Evolutionary conservation across 2,113 vertebrate genomes (phyloP), one percentile per base, ranked within the genome.

Genomic region (Poecilia latipinna): DNA sequence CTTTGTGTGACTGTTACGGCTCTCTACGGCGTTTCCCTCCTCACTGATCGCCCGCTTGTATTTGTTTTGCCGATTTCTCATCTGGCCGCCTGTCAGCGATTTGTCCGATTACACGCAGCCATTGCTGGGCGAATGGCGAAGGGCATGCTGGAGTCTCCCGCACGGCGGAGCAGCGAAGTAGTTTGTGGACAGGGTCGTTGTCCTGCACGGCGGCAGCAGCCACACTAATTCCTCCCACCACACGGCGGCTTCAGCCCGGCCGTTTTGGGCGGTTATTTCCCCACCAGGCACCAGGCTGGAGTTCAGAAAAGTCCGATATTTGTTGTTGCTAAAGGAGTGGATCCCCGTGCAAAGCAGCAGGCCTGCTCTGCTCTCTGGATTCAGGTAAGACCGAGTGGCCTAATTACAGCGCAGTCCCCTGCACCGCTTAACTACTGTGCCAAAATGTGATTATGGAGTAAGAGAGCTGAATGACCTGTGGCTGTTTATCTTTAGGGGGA

Each of bases 11-110:
- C 83, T 77, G 75, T 80, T 61, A 65, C 72, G 71, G 66, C 63
- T 12, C 63, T 60, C 67, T 12, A 33, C 75, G 22, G 33, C 61
- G 67, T 37, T 0, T 3, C 35, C 19, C 39, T 71, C 57, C 68
- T 7, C 8, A 60, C 67, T 62, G 62, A 82, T 79, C 72, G 70
- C 32, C 74, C 72, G 61, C 78, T 81, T 86, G 35, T 12, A 70
- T 42, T 75, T 65, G 65, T 69, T 89, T 11, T 82, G 73, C 87
- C 70, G 75, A 78, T 85, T 89, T 88, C 84, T 77, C 82, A 77
- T 89, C 80, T 80, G 79, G 82, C 74, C 78, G 85, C 90, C 86
- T 87, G 86, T 92, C 91, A 89, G 60, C 83, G 85, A 75, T 88
- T 80, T 87, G 78, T 44, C 83, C 66, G 84, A 79, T 13, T 70